Conservation (phyloP, 2,888 invertebrate genomes). For the Heliconius sara region DNA sequence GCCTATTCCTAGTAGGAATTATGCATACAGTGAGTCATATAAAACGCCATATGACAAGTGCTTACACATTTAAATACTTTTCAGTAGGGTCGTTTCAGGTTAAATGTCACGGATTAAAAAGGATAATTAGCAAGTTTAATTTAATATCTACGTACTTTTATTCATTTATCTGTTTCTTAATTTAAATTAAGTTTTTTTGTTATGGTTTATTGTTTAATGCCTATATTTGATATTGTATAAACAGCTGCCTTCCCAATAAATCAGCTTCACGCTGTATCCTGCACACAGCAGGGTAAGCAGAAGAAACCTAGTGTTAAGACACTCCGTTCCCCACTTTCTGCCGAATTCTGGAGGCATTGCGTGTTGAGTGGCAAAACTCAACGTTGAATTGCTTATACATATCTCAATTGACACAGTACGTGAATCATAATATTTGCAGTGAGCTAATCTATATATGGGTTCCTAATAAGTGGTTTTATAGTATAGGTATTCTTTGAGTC, state of each 20-base stretch:
- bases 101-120: conserved; percentile 9
- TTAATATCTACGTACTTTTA: neutral
- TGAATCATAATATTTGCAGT: neutral
- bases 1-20: conserved; percentile 5
- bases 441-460: conserved; percentile 2
- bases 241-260: neutral
- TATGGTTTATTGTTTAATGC: neutral
- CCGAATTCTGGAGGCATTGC: too few species aligned
- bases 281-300: too few species aligned
- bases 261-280: neutral
- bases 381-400: neutral
- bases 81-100: neutral
- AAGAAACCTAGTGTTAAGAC: too few species aligned
- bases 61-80: neutral
- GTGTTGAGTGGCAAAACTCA: too few species aligned
- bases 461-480: neutral
- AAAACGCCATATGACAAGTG: conserved; percentile 16
- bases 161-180: neutral
- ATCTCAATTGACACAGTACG: neutral
- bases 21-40: conserved; percentile 11
- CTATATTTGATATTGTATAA: neutral
- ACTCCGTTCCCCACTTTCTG: too few species aligned
- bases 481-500: neutral
- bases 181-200: neutral
- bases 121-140: neutral